Evolutionary conservation across 2,888 invertebrate genomes (phyloP), one percentile per base, ranked within the genome.

Genomic region (Zhuqinia jingwanae): DNA sequence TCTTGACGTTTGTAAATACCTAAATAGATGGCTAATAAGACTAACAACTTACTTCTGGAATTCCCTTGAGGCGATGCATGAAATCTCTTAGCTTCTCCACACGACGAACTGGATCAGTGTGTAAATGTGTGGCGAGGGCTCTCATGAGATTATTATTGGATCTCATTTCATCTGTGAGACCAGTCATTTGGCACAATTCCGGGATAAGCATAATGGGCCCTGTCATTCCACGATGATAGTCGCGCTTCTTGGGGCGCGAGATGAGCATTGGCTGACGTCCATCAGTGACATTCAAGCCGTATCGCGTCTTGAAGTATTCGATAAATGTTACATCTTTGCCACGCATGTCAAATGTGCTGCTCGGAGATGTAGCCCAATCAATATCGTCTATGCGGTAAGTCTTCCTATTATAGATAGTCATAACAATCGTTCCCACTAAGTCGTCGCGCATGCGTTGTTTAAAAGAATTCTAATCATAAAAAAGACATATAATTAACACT

Each of bases 161-260:
- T 1, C 97, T 93, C 93, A 98, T 95, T 53, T 94, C 95, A 90
- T 99, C 98, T 0, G 96, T 96, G 0, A 99, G 92, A 0, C 98
- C 99, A 0, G 98, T 97, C 91, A 98, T 93, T 91, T 95, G 96
- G 91, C 97, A 97, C 10, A 99, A 93, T 92, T 99, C 98, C 0
- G 99, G 99, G 13, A 99, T 94, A 25, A 99, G 93, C 83, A 95
- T 95, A 78, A 91, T 88, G 0, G 87, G 88, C 15, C 83, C 87
- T 1, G 87, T 89, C 20, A 87, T 80, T 10, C 90, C 91, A 10
- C 90, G 81, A 68, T 89, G 90, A 25, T 88, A 79, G 42, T 90
- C 90, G n/a, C 76, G 84, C 80, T 90, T 89, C 65, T 89, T 90
- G 0, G 90, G 91, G 10, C 89, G 88, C 10, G 89, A 89, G 0